Evolutionary conservation across 1,140 invertebrate genomes (phyloP), one percentile per base, ranked within the genome.

Genomic region (Epicauta chinensis): DNA sequence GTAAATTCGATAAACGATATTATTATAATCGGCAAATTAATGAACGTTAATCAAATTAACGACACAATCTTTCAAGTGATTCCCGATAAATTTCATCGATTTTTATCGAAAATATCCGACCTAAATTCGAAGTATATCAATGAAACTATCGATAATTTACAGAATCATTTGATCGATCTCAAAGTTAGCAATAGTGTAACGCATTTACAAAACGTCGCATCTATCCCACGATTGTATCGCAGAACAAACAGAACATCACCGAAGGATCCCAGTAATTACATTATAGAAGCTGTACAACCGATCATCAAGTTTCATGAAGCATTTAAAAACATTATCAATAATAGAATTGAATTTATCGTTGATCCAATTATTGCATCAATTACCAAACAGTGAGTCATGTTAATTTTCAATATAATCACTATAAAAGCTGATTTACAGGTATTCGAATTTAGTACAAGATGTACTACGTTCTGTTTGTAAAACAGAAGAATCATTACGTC

Each of bases 401-500:
- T n/a, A 15, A 17, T 29, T 23, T 5, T 23, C 7, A 2, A 5
- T 2, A 23, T 23, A 2, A n/a, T 51, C 3, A 9, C 13, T 41
- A 4, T 31, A 16, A 11, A 32, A 30, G 4, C 9, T 4, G 7
- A 23, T 23, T 23, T 38, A 49, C 64, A 93, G 91, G 56, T 97
- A 93, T 75, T 82, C 79, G 56, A 79, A 75, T 55, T 81, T 84
- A 53, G 90, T 94, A 10, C 79, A 78, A 52, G 91, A 96, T 72
- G 91, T 97, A 3, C 73, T 97, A 44, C 90, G 83, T 31, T 94
- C 92, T 3, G 92, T 96, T 1, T 90, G 91, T 69, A 93, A 90
- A 75, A 97, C 93, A 58, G 93, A 97, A 69, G 93, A 96, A 66
- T 95, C 91, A 59, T 72, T 95, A 36, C 81, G 86, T 66, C 81